Evolutionary conservation across 2,888 invertebrate genomes (phyloP).

Genomic region (Drosophila sordidula): DNA sequence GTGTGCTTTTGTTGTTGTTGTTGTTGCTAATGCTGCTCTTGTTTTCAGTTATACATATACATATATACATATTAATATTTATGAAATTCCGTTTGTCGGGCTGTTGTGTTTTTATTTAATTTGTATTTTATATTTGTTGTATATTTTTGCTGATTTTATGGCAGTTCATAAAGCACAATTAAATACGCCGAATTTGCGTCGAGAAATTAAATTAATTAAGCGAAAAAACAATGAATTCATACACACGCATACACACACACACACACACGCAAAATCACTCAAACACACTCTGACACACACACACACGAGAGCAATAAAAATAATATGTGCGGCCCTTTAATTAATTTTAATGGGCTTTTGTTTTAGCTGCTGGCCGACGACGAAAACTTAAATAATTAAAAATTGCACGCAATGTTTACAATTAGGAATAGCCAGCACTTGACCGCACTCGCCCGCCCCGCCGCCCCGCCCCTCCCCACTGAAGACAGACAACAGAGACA

Average conservation of each 20-base stretch:
- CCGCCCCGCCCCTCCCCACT: neutral
- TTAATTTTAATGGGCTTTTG: constrained; percentile 78
- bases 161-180: constrained; percentile 81
- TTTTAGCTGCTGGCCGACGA: constrained; percentile 59
- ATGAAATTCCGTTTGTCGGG: constrained; percentile 56
- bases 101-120: constrained; percentile 36
- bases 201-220: constrained; percentile 78
- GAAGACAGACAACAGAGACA: neutral
- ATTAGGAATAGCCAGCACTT: constrained; percentile 76
- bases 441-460: constrained; percentile 13
- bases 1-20: constrained; percentile 42
- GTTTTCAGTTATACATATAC: constrained; percentile 55
- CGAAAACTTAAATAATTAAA: constrained; percentile 83
- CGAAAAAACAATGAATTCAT: constrained; percentile 62
- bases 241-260: constrained; percentile 39
- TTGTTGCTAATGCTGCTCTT: constrained; percentile 35
- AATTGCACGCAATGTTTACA: constrained; percentile 84
- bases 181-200: constrained; percentile 72
- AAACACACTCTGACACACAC: constrained; percentile 18
- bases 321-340: constrained; percentile 76
- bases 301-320: constrained; percentile 68
- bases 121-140: constrained; percentile 34
- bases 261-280: constrained; percentile 32
- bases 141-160: constrained; percentile 68
- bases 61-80: constrained; percentile 61